Evolutionary conservation across 2,797 vertebrate species (phyloP), one percentile per base, ranked within the genome.

Genomic region (Yasuhikotakia modesta): DNA sequence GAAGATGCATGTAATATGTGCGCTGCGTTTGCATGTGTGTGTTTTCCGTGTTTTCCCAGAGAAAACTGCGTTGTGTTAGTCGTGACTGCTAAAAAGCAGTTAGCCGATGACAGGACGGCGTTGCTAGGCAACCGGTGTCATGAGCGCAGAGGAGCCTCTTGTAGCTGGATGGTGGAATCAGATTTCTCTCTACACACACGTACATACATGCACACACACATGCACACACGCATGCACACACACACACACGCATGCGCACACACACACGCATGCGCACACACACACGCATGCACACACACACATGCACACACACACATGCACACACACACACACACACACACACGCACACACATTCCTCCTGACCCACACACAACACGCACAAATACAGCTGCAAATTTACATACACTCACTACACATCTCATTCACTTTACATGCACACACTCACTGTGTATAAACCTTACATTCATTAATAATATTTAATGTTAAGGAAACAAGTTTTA

Each of bases 61-160:
- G 85, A 90, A 92, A 88, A 89, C 89, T 90, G 88, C 90, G 89
- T 93, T 94, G 91, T 92, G 92, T 95, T 93, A 94, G 95, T 97
- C 93, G 90, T 97, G 95, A 96, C 94, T 94, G 90, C 90, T 93
- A 92, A 93, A 94, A 95, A 94, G 91, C 91, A 90, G 89, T 94
- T 93, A 94, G 95, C 94, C 94, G 92, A 93, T 93, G 94, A 94
- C 92, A 94, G 94, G 92, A 90, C 92, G 91, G 90, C 88, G 92
- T 95, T 96, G 93, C 94, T 94, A 94, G 90, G 95, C 93, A 94
- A 91, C 92, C 50, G 86, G 87, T 90, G 92, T 93, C 87, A 90
- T 90, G 92, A 93, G 89, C 93, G 67, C 79, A 68, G 79, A 82
- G 92, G 89, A 88, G 89, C 90, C 93, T 92, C 90, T 93, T 91